phyloP scores from a whole-genome alignment of 1,140 invertebrate genomes.

The Belonocnema kinseyi region DNA sequence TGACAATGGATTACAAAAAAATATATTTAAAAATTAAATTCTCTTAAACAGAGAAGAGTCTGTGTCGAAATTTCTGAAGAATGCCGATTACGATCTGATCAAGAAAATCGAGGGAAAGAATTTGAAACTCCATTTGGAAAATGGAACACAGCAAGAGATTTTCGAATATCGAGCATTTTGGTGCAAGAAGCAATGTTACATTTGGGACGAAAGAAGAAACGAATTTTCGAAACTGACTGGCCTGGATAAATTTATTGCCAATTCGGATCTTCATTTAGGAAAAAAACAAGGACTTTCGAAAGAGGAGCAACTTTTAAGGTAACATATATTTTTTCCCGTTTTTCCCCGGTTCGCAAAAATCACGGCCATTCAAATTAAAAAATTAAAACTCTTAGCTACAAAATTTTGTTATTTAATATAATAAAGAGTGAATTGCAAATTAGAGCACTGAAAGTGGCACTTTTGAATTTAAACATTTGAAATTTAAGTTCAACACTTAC shows the following conservation, averaged over 20 bases:
- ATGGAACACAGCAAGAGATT: slow-evolving; percentile 68
- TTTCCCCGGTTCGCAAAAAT: too few relatives aligned
- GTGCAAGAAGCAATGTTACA: slow-evolving; percentile 82
- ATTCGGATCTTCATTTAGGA: slow-evolving; percentile 77
- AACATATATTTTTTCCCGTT: too few relatives aligned
- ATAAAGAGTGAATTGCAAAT: too few relatives aligned
- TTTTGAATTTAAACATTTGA: too few relatives aligned
- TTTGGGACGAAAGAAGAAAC: slow-evolving; percentile 80
- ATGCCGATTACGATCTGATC: slow-evolving; percentile 49
- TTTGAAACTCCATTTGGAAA: slow-evolving; percentile 69
- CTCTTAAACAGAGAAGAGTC: slow-evolving; percentile 35
- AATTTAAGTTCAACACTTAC: too few relatives aligned
- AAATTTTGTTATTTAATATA: too few relatives aligned
- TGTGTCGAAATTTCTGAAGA: slow-evolving; percentile 2
- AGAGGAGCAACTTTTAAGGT: slow-evolving; percentile 75
- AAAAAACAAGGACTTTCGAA: slow-evolving; percentile 76
- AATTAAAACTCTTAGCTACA: too few relatives aligned
- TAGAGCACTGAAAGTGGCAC: too few relatives aligned
- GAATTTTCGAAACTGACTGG: slow-evolving; percentile 81
- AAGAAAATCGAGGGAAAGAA: slow-evolving; percentile 59
- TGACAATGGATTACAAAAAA: too few relatives aligned
- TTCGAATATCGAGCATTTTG: slow-evolving; percentile 75
- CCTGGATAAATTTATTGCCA: slow-evolving; percentile 79
- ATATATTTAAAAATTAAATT: slow-evolving; percentile 29
- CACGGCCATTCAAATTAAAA: too few relatives aligned